A percentile compares a stretch with the other conserved stretches of the same genome.
Conservation (phyloP, 2,888 invertebrate species). For the Megalurothrips usitatus region DNA sequence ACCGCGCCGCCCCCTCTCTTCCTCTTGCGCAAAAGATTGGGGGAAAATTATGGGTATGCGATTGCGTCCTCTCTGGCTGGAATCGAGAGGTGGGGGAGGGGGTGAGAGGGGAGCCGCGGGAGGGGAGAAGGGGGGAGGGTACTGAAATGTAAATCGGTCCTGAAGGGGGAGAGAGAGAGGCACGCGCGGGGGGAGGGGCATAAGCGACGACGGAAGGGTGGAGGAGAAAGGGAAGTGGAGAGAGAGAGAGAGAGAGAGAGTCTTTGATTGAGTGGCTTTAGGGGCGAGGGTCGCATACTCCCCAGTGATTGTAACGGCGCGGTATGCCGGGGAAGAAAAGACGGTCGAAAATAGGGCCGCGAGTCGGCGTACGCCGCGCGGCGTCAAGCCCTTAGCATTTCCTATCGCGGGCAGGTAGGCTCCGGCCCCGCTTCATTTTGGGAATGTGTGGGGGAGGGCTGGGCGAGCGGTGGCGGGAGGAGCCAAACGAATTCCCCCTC, state of each 20-base stretch:
- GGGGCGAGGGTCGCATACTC: not conserved
- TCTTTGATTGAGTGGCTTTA: constrained; percentile 5
- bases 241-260: not conserved
- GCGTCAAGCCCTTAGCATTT: too few species aligned
- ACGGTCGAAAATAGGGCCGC: not conserved
- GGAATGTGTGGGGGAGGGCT: not conserved
- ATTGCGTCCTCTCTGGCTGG: not conserved
- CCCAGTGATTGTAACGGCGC: not conserved
- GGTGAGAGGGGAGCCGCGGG: not conserved
- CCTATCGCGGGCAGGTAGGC: too few species aligned
- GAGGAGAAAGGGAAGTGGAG: not conserved
- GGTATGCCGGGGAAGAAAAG: not conserved
- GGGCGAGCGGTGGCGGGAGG: not conserved
- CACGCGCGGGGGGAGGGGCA: not conserved
- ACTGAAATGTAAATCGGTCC: constrained; percentile 13
- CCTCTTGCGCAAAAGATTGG: constrained; percentile 5
- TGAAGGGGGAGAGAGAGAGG: not conserved
- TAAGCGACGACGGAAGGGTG: not conserved
- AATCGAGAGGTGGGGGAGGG: not conserved
- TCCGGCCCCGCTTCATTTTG: too few species aligned
- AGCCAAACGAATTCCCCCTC: too few species aligned
- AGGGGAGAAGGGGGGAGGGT: not conserved
- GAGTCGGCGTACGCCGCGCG: too few species aligned
- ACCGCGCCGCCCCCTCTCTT: not conserved
- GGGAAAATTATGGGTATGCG: constrained; percentile 26